A percentile compares a stretch with the other conserved stretches of the same genome.
These are phyloP conservation scores for Sycobia sp. DNA, from an alignment of 1,140 invertebrate genomes.

Conservation along the genomic window DNA sequence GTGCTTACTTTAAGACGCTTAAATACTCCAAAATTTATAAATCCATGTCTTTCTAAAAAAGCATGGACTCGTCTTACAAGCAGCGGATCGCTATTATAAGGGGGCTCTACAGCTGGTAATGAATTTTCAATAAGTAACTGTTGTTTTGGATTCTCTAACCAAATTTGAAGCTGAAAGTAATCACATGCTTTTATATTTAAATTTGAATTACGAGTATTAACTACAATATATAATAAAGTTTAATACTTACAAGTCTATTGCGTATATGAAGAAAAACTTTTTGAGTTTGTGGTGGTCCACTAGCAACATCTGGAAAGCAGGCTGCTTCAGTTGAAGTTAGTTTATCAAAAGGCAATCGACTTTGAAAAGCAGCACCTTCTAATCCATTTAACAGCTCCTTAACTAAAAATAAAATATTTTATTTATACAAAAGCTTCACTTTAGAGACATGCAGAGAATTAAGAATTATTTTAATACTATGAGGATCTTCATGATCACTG, in stretches of 20 bases:
- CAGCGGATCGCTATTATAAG: slow-evolving; percentile 89
- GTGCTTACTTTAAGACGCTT: slow-evolving; percentile 75
- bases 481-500: slow-evolving; percentile 60
- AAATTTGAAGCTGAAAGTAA: slow-evolving; percentile 80
- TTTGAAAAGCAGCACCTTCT: slow-evolving; percentile 92
- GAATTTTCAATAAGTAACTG: slow-evolving; percentile 86
- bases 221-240: neutral
- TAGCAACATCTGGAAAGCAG: slow-evolving; percentile 89
- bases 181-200: neutral
- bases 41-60: slow-evolving; percentile 94
- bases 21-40: slow-evolving; percentile 98
- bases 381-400: slow-evolving; percentile 67
- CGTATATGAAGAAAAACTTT: slow-evolving; percentile 92
- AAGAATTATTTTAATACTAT: slow-evolving; percentile 49
- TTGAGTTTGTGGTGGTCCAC: slow-evolving; percentile 80
- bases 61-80: slow-evolving; percentile 86
- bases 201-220: slow-evolving; percentile 12
- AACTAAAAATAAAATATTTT: slow-evolving; percentile 37
- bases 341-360: slow-evolving; percentile 91
- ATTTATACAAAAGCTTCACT: too few species aligned
- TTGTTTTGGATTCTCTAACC: slow-evolving; percentile 94
- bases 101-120: slow-evolving; percentile 82
- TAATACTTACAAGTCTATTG: slow-evolving; percentile 76
- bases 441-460: too few species aligned
- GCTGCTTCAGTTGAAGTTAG: slow-evolving; percentile 92